phyloP scores from a whole-genome alignment of 2,888 invertebrate species.

The Microctonus hyperodae region DNA sequence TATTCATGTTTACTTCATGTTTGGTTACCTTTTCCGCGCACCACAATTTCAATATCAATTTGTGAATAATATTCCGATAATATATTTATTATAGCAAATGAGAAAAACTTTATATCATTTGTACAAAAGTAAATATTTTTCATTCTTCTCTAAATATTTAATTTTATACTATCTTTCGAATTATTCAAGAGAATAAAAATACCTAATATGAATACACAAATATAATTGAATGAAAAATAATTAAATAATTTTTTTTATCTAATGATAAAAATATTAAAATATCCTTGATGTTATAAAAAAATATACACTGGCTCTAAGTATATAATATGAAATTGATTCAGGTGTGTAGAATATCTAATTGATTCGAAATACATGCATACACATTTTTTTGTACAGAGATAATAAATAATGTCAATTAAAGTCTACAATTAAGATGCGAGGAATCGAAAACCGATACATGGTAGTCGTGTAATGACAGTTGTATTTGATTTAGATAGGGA shows the following conservation, averaged over 20 bases:
- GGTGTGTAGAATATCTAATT: background rate
- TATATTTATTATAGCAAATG: background rate
- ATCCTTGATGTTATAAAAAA: no score
- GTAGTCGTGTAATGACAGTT: background rate
- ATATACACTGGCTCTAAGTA: no score
- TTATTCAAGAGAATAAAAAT: background rate
- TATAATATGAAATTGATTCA: background rate
- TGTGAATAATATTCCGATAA: background rate
- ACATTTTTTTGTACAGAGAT: no score
- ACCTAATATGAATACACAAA: background rate
- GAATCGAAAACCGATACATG: background rate
- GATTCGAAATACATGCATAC: no score
- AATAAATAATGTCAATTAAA: background rate
- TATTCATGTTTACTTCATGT: conserved; percentile 11
- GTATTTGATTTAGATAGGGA: background rate
- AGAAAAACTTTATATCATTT: background rate
- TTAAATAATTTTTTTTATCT: background rate
- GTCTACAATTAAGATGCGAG: background rate
- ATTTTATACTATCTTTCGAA: no score
- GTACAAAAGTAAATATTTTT: background rate
- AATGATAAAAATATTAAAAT: background rate
- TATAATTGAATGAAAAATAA: background rate
- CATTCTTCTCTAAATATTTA: background rate
- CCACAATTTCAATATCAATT: conserved; percentile 29
- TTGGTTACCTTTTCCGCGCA: conserved; percentile 11